Evolutionary conservation across 2,113 vertebrate species (phyloP).

Genomic region (Phrynosoma platyrhinos): DNA sequence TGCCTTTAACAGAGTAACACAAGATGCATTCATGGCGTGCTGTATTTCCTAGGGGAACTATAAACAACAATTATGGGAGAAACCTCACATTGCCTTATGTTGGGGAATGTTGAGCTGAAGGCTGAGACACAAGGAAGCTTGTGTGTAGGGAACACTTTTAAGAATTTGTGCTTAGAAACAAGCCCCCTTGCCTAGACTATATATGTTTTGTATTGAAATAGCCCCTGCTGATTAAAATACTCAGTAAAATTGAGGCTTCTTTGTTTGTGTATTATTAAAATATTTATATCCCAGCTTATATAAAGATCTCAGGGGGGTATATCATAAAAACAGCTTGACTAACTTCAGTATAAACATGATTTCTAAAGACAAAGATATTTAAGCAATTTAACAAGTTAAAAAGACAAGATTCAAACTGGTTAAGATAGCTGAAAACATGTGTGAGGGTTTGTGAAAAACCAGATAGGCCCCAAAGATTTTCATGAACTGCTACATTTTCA

Average conservation of each 20-base stretch:
- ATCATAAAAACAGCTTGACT: too few species aligned
- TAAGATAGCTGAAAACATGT: too few species aligned
- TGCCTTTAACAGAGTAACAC: not conserved
- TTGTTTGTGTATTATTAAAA: not conserved
- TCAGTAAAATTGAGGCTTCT: not conserved
- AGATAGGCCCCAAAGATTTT: too few species aligned
- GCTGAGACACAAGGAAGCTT: not conserved
- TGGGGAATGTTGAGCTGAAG: not conserved
- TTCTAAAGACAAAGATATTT: too few species aligned
- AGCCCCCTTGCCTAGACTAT: not conserved
- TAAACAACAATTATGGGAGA: constrained; percentile 30
- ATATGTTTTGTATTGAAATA: not conserved
- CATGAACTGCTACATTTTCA: too few species aligned
- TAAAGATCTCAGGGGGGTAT: not conserved
- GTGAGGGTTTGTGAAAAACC: too few species aligned
- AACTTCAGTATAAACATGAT: too few species aligned
- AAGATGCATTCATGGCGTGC: not conserved
- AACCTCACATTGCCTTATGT: not conserved
- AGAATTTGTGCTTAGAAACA: not conserved
- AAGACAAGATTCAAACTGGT: too few species aligned
- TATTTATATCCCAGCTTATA: too few species aligned
- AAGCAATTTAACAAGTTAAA: too few species aligned
- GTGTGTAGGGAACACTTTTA: not conserved
- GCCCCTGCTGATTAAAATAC: not conserved
- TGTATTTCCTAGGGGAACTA: constrained; percentile 16